phyloP scores from a whole-genome alignment of 2,888 invertebrate species.

The Synergus gifuensis region DNA sequence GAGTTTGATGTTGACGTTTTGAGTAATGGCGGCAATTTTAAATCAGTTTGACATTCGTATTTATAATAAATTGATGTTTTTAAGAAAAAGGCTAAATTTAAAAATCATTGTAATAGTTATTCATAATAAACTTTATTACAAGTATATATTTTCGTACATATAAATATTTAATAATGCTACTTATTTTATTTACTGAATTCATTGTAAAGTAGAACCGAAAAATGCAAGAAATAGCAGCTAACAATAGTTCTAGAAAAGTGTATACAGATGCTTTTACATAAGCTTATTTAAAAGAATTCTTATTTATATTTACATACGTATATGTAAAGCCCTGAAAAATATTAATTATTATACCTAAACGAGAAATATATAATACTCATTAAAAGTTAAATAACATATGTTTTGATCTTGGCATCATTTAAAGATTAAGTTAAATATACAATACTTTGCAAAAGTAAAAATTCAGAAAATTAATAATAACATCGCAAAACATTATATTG shows the following conservation, averaged over 20 bases:
- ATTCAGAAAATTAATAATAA: neutral
- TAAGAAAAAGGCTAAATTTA: neutral
- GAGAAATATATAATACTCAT: neutral
- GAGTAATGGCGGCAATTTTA: too few species aligned
- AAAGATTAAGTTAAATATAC: neutral
- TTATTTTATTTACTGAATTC: neutral
- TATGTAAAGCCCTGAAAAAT: too few species aligned
- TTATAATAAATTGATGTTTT: too few species aligned
- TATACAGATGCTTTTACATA: too few species aligned
- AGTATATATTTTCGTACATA: conserved; percentile 3
- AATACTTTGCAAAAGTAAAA: neutral
- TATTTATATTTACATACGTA: too few species aligned
- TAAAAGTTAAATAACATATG: neutral
- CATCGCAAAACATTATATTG: neutral
- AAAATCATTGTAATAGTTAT: neutral
- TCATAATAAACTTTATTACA: conserved; percentile 21
- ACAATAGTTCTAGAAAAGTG: too few species aligned
- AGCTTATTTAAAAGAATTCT: too few species aligned
- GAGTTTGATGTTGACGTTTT: too few species aligned
- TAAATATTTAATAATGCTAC: neutral
- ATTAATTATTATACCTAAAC: too few species aligned
- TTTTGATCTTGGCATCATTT: conserved; percentile 1
- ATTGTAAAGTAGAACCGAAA: neutral
- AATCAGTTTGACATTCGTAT: too few species aligned
- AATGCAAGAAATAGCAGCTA: too few species aligned